Evolutionary conservation across 53 echinoderm and acorn worm genomes (phyloP).

Genomic region (Antedon mediterranea): DNA sequence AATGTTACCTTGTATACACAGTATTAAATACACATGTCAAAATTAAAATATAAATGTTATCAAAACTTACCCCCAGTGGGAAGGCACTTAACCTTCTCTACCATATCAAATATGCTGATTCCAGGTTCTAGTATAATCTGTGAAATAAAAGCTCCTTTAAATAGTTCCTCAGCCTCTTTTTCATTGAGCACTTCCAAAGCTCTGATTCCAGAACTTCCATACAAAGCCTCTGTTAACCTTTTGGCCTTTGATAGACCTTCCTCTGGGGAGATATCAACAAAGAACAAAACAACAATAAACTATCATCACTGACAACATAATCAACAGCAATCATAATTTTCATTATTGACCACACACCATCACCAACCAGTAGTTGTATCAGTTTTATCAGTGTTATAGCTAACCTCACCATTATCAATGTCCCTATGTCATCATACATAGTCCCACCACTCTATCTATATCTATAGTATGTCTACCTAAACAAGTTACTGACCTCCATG

Average conservation of each 20-base stretch:
- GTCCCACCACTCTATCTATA: conserved; percentile 28
- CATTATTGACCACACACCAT: too few relatives aligned
- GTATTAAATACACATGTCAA: too few relatives aligned
- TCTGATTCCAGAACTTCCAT: conserved; percentile 27
- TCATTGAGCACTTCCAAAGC: conserved; percentile 38
- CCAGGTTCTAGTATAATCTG: conserved; percentile 64
- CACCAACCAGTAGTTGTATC: too few relatives aligned
- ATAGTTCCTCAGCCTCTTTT: conserved; percentile 36
- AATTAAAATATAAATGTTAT: too few relatives aligned
- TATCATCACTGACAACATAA: too few relatives aligned
- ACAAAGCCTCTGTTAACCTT: conserved; percentile 59
- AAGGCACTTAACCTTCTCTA: conserved; percentile 41
- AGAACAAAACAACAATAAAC: too few relatives aligned
- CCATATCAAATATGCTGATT: conserved; percentile 43
- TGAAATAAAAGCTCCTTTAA: conserved; percentile 40
- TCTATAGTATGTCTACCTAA: not conserved
- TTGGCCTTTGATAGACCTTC: conserved; percentile 55
- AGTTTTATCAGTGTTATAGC: too few relatives aligned
- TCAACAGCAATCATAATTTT: too few relatives aligned
- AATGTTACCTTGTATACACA: too few relatives aligned
- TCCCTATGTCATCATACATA: too few relatives aligned
- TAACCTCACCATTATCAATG: too few relatives aligned
- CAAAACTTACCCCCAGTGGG: conserved; percentile 49
- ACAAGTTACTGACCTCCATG: conserved; percentile 56
- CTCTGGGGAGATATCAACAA: conserved; percentile 11